Evolutionary conservation across 30 jellyfish, hydroid and myxozoan species (phyloP), one percentile per base, ranked within the genome.

Genomic region (Rhopilema esculentum): DNA sequence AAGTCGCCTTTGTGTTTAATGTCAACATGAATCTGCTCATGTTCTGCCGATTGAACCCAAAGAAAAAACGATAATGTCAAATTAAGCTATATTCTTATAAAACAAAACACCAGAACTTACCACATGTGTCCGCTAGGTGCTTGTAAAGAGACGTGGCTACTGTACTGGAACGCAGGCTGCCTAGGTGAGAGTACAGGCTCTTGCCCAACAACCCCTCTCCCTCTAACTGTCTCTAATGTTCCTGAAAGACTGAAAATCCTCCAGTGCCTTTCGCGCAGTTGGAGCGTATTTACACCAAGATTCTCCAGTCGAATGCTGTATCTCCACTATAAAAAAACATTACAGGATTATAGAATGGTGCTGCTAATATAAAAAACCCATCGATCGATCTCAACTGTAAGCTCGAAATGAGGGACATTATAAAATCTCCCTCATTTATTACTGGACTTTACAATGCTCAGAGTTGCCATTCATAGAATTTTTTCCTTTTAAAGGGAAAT

Each of bases 41-140:
- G n/a, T n/a, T n/a, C n/a, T n/a, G n/a, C n/a, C n/a, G n/a, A n/a
- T n/a, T n/a, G n/a, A n/a, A n/a, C n/a, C n/a, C n/a, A n/a, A n/a
- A n/a, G n/a, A n/a, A n/a, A n/a, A n/a, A n/a, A n/a, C n/a, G n/a
- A n/a, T n/a, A n/a, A n/a, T n/a, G n/a, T n/a, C n/a, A n/a, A n/a
- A n/a, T n/a, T n/a, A n/a, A n/a, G n/a, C n/a, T n/a, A n/a, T n/a
- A n/a, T n/a, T n/a, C n/a, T n/a, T n/a, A 19, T 27, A 19, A 4
- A 25, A 25, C 16, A 48, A 21, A 48, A 70, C 15, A 31, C 1
- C 68, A 0, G 16, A 64, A 61, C 89, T 78, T 72, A 94, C 98
- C 98, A 94, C 98, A 94, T 94, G 68, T 94, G 98, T 0, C 98
- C 98, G 72, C 98, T 94, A 49, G 98, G 95, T 33, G 98, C 96